Evolutionary conservation across 1,140 invertebrate species (phyloP).

Genomic region (Lineus longissimus): DNA sequence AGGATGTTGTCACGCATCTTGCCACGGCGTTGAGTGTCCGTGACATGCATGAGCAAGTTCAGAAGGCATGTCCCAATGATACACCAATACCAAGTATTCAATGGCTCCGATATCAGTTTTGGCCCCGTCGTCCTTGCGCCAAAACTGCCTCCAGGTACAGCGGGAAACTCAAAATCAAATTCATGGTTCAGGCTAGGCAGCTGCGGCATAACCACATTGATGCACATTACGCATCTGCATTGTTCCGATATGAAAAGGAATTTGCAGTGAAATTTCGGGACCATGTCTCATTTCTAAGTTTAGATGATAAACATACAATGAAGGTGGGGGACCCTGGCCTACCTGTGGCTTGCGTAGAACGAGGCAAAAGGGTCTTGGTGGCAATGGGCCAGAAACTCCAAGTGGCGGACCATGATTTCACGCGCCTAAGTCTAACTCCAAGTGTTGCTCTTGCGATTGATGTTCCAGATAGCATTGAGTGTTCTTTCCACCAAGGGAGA

Average conservation of each 20-base stretch:
- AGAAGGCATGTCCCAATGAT: background rate
- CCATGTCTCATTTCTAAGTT: constrained; percentile 10
- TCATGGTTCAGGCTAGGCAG: constrained; percentile 20
- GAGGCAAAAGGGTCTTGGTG: constrained; percentile 23
- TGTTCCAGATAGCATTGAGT: constrained; percentile 17
- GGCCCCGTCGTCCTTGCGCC: constrained; percentile 5
- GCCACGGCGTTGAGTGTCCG: constrained; percentile 13
- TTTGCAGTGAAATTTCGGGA: constrained; percentile 21
- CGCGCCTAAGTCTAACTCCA: constrained; percentile 19
- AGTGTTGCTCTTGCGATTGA: constrained; percentile 19
- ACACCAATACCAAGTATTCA: constrained; percentile 11
- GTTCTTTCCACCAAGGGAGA: constrained; percentile 19
- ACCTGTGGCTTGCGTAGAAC: constrained; percentile 26
- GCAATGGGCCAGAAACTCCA: constrained; percentile 13
- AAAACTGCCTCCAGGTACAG: constrained; percentile 15
- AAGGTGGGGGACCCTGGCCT: constrained; percentile 25
- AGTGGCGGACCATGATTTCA: constrained; percentile 24
- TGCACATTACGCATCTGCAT: constrained; percentile 21
- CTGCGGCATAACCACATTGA: constrained; percentile 22
- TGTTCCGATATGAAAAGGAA: constrained; percentile 21
- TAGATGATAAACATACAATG: constrained; percentile 30
- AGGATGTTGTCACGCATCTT: constrained; percentile 9
- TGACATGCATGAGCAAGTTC: constrained; percentile 9
- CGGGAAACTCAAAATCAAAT: constrained; percentile 23
- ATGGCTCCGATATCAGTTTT: constrained; percentile 16